These are phyloP conservation scores for Conus betulinus DNA, from an alignment of 1,140 invertebrate species.

Conservation along the genomic window DNA sequence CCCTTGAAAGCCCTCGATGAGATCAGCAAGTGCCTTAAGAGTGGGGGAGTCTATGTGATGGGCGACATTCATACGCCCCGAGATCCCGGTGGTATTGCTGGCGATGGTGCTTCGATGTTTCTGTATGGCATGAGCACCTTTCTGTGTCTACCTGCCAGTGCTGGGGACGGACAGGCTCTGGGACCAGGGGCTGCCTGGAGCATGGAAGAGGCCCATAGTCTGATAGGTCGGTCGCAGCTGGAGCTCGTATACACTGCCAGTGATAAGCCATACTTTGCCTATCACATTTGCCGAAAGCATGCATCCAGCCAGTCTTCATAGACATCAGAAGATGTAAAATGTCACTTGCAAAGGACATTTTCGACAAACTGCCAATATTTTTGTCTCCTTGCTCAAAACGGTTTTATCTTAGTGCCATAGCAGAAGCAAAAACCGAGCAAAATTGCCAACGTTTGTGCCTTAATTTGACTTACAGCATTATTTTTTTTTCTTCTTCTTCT, in stretches of 20 bases:
- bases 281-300: conserved; percentile 13
- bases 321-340: neutral
- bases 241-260: neutral
- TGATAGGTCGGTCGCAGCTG: conserved; percentile 15
- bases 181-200: conserved; percentile 35
- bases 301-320: neutral
- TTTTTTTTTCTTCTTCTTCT: neutral
- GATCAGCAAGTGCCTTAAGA: conserved; percentile 18
- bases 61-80: conserved; percentile 30
- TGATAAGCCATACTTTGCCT: conserved; percentile 23
- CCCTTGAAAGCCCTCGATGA: conserved; percentile 28
- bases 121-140: conserved; percentile 39
- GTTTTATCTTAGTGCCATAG: neutral
- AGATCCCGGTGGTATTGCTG: conserved; percentile 16
- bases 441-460: too few relatives aligned
- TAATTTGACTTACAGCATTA: too few relatives aligned
- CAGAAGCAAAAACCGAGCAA: too few relatives aligned
- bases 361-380: neutral
- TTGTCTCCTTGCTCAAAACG: neutral
- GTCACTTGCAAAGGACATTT: neutral
- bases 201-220: conserved; percentile 8
- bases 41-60: conserved; percentile 23
- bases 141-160: conserved; percentile 37
- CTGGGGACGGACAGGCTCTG: conserved; percentile 1
- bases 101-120: conserved; percentile 18